phyloP scores from a whole-genome alignment of 2,797 vertebrate species.

The Labeo calbasu region DNA sequence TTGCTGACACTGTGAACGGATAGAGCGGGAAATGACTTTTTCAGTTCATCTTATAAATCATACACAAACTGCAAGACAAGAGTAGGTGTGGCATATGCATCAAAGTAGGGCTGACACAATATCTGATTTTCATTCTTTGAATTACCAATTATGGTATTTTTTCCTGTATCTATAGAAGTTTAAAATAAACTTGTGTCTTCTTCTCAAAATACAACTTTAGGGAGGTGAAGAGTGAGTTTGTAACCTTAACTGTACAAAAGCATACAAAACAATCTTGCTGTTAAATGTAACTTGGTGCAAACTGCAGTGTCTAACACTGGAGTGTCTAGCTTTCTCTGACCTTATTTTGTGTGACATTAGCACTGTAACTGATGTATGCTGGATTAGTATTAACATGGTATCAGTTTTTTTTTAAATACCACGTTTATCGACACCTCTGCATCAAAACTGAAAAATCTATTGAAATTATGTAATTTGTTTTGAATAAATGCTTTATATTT shows the following conservation, averaged over 20 bases:
- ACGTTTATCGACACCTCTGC: too few relatives aligned
- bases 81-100: neutral
- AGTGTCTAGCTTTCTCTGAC: neutral
- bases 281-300: neutral
- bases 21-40: neutral
- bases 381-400: neutral
- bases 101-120: neutral
- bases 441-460: neutral
- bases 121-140: neutral
- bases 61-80: neutral
- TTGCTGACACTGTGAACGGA: constrained; percentile 14
- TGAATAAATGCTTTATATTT: neutral
- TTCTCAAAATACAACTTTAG: neutral
- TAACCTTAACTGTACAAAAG: neutral
- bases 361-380: neutral
- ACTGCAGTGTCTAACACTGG: neutral
- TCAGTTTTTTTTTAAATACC: neutral
- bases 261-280: neutral
- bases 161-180: neutral
- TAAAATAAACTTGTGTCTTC: neutral
- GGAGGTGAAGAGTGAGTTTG: neutral
- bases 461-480: neutral
- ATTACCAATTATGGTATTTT: neutral
- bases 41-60: neutral
- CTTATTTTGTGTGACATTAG: neutral